phyloP scores from a whole-genome alignment of 2,113 vertebrate species.

The Octodon degus region DNA sequence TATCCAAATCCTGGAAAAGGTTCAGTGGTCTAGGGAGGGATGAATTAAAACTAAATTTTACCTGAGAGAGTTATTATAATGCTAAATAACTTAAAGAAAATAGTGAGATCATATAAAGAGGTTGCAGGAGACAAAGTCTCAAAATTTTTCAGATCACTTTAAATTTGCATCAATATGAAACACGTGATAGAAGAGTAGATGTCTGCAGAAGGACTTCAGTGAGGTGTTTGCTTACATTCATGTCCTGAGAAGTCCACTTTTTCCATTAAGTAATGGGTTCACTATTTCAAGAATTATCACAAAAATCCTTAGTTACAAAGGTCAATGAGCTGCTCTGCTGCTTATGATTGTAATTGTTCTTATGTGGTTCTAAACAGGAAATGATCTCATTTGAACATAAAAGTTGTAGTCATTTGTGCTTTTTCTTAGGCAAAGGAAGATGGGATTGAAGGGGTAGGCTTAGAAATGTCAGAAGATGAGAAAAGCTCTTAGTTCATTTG shows the following conservation, averaged over 20 bases:
- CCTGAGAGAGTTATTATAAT: neutral
- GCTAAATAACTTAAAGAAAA: neutral
- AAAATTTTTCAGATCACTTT: neutral
- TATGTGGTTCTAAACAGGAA: neutral
- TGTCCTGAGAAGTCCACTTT: neutral
- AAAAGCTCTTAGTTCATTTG: neutral
- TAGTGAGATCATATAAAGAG: neutral
- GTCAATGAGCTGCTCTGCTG: neutral
- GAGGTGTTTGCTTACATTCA: neutral
- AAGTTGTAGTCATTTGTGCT: neutral
- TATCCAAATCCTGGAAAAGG: neutral
- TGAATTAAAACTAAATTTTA: neutral
- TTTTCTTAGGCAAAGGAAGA: neutral
- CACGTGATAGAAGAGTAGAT: neutral
- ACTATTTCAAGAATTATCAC: neutral
- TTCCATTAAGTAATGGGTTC: neutral
- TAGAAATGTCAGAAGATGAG: neutral
- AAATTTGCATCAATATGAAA: neutral
- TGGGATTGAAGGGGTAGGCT: neutral
- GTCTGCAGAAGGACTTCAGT: neutral
- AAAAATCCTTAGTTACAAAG: slow-evolving; percentile 38
- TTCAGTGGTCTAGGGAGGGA: neutral
- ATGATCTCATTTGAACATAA: neutral
- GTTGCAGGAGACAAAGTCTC: neutral
- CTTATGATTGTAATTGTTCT: neutral